Conservation (phyloP, 2,113 vertebrate genomes). For the Ciconia stormi region DNA sequence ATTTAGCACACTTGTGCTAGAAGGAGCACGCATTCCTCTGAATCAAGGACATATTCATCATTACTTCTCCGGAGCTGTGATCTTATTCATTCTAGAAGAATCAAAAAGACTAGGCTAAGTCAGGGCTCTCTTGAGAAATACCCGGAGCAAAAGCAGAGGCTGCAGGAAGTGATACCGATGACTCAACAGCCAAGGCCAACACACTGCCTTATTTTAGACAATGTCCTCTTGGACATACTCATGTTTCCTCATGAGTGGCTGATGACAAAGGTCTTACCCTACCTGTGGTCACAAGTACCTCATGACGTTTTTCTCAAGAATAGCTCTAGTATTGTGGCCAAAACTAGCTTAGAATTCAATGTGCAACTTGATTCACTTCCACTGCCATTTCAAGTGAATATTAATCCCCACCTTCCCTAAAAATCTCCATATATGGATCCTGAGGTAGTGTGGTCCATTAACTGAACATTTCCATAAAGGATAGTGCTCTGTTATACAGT, state of each 20-base stretch:
- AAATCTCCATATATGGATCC: not conserved
- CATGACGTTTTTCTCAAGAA: constrained; percentile 42
- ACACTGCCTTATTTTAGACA: constrained; percentile 61
- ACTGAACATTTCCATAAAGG: not conserved
- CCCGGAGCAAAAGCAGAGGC: constrained; percentile 3
- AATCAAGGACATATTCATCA: constrained; percentile 47
- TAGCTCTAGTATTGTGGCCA: not conserved
- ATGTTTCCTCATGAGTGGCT: constrained; percentile 64
- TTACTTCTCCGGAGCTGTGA: not conserved
- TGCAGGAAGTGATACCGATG: constrained; percentile 65
- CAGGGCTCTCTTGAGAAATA: constrained; percentile 57
- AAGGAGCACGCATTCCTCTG: constrained; percentile 35
- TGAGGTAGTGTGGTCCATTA: not conserved
- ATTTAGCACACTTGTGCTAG: constrained; percentile 39
- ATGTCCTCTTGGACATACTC: constrained; percentile 47
- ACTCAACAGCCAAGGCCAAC: constrained; percentile 49
- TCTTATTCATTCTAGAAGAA: constrained; percentile 51
- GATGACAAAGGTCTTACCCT: constrained; percentile 62
- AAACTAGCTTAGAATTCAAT: not conserved
- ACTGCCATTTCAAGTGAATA: not conserved
- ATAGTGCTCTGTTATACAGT: not conserved
- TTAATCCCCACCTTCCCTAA: not conserved
- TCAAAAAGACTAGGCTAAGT: constrained; percentile 28
- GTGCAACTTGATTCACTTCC: not conserved
- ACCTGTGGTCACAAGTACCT: constrained; percentile 38